Conservation (phyloP, 2,113 vertebrate species). For the Arothron firmamentum region DNA sequence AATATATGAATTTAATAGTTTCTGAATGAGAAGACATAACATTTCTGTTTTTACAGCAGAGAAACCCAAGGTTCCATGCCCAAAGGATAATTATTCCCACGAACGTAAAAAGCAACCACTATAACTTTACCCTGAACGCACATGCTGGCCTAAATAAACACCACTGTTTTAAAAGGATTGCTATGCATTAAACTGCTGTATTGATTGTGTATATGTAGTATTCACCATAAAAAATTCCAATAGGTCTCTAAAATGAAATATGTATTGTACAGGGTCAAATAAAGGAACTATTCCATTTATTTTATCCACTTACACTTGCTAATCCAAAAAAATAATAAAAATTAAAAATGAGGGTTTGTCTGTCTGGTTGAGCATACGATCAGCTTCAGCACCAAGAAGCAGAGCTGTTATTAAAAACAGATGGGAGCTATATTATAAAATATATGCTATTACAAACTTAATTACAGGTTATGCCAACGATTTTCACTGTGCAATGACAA, state of each 20-base stretch:
- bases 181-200: neutral
- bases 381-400: conserved; percentile 10
- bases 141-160: neutral
- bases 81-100: no score
- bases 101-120: neutral
- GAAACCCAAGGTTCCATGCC: neutral
- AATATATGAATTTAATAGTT: no score
- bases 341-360: neutral
- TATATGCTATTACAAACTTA: neutral
- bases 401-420: conserved; percentile 24
- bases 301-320: conserved; percentile 10
- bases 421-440: conserved; percentile 6
- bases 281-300: neutral
- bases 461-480: neutral
- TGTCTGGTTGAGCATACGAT: no score
- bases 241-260: conserved; percentile 7
- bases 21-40: no score
- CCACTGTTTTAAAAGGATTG: neutral
- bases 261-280: conserved; percentile 12
- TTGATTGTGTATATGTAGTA: neutral
- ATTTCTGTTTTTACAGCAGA: neutral
- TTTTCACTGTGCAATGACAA: no score
- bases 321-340: neutral
- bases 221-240: neutral
- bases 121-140: no score